phyloP scores from a whole-genome alignment of 2,113 vertebrate genomes.

The Craseonycteris thonglongyai region DNA sequence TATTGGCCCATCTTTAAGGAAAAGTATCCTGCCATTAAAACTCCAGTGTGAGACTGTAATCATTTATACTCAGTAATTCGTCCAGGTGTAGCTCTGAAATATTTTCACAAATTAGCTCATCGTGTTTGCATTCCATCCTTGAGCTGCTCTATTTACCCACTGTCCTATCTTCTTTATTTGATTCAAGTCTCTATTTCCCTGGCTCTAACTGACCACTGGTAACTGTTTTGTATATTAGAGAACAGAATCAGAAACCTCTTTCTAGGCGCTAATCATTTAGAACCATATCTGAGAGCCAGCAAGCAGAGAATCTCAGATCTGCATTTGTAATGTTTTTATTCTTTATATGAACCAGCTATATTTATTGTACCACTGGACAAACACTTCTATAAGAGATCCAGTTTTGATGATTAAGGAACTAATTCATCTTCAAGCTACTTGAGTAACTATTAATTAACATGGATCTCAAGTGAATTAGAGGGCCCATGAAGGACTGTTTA shows the following conservation, averaged over 20 bases:
- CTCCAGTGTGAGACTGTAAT: not conserved
- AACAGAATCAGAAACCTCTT: not conserved
- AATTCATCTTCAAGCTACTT: constrained; percentile 18
- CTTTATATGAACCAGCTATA: not conserved
- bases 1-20: not conserved
- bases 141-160: not conserved
- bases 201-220: not conserved
- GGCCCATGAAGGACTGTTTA: constrained; percentile 24
- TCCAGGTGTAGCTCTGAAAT: not conserved
- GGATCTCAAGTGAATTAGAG: not conserved
- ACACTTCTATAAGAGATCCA: not conserved
- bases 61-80: not conserved
- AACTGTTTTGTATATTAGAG: not conserved
- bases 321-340: not conserved
- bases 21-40: not conserved
- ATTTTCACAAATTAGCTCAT: not conserved
- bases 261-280: not conserved
- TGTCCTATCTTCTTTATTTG: not conserved
- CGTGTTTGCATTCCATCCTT: not conserved
- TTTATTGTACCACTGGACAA: not conserved
- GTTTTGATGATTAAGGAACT: not conserved
- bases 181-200: not conserved
- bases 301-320: not conserved
- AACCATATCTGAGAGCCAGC: not conserved
- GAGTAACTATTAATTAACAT: constrained; percentile 70